Conservation (phyloP, 2,888 invertebrate species). For the Xestia sexstrigata region DNA sequence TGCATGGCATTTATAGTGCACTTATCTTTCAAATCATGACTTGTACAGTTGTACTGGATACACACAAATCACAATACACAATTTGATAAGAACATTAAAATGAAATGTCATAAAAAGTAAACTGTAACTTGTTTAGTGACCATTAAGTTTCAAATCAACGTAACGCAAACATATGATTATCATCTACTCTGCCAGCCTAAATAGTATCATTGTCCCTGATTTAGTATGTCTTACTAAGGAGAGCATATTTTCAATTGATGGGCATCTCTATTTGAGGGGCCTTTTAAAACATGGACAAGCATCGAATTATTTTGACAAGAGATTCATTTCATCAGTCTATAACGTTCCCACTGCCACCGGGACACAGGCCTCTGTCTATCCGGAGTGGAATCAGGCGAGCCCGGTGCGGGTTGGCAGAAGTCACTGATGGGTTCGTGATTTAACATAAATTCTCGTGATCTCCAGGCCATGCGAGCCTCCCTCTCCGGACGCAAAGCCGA, state of each 20-base stretch:
- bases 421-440: not conserved
- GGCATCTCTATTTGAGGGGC: not conserved
- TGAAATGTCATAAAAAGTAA: too few relatives aligned
- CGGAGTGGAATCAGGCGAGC: not conserved
- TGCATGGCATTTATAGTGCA: not conserved
- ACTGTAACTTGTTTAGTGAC: too few relatives aligned
- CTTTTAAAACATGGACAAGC: not conserved
- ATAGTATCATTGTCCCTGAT: not conserved
- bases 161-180: not conserved
- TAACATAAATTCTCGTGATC: conserved; percentile 2
- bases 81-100: not conserved
- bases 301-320: not conserved
- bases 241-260: not conserved
- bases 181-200: too few relatives aligned
- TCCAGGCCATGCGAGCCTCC: conserved; percentile 91
- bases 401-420: not conserved
- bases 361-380: not conserved
- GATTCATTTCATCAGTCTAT: not conserved
- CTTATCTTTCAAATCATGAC: conserved; percentile 21
- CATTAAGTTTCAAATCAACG: not conserved
- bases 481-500: conserved; percentile 83
- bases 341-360: not conserved
- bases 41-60: conserved; percentile 3
- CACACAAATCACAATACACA: not conserved
- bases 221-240: not conserved